Percentiles rank a stretch among this genome's conserved stretches.
Conservation (phyloP, 2,888 invertebrate genomes). For the Cheilosia scutellata region DNA sequence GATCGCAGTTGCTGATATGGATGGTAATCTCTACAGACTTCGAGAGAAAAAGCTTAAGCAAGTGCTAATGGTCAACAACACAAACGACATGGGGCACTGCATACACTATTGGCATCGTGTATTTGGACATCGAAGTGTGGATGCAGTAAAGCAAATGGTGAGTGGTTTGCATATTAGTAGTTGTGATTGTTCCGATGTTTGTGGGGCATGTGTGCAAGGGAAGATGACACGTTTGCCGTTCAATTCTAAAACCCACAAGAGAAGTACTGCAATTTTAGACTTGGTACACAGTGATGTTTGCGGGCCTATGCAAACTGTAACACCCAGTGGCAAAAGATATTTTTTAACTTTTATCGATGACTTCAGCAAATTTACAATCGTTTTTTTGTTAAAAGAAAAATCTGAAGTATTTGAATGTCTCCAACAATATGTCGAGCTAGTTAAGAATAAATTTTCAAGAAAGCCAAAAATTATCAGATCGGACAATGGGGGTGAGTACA, state of each 20-base stretch:
- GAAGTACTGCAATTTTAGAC: not conserved
- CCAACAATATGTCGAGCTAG: too few relatives aligned
- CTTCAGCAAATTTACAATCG: too few relatives aligned
- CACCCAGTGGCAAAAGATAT: not conserved
- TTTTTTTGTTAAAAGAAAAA: too few relatives aligned
- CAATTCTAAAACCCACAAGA: not conserved
- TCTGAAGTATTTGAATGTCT: too few relatives aligned
- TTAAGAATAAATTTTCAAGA: too few relatives aligned
- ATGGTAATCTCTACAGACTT: not conserved
- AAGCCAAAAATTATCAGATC: too few relatives aligned
- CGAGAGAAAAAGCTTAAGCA: not conserved
- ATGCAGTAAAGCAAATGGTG: not conserved
- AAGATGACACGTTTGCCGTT: conserved; percentile 12
- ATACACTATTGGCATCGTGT: not conserved
- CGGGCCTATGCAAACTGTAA: not conserved
- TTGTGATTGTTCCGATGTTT: conserved; percentile 20
- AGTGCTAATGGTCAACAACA: not conserved
- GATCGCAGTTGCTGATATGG: not conserved
- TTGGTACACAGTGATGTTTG: not conserved
- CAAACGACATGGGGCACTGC: not conserved
- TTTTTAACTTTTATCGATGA: not conserved
- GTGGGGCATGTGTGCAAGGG: not conserved
- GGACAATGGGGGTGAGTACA: too few relatives aligned
- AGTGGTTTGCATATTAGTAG: conserved; percentile 5
- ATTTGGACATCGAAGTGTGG: not conserved